Evolutionary conservation across 2,888 invertebrate species (phyloP).

Genomic region (Danaus chrysippus): DNA sequence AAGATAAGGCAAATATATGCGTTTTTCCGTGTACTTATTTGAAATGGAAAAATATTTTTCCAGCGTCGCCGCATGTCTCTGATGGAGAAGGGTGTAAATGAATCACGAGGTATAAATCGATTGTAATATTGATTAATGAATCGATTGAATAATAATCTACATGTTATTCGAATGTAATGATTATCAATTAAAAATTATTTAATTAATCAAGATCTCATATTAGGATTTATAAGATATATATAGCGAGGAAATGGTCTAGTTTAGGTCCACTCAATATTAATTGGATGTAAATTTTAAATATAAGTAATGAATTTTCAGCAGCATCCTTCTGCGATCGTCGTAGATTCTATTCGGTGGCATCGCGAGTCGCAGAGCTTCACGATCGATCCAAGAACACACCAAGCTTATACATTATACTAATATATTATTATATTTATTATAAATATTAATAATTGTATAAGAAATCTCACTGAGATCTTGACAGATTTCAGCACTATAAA

Average conservation of each 20-base stretch:
- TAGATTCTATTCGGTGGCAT: constrained; percentile 52
- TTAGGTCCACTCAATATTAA: constrained; percentile 6
- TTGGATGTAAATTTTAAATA: constrained; percentile 7
- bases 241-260: neutral
- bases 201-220: too few relatives aligned
- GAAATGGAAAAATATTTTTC: constrained; percentile 77
- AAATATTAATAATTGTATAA: neutral
- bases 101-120: constrained; percentile 20
- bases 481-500: constrained; percentile 3
- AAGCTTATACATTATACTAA: constrained; percentile 22
- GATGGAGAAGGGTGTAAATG: constrained; percentile 26
- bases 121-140: constrained; percentile 6
- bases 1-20: constrained; percentile 74
- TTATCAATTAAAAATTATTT: too few relatives aligned
- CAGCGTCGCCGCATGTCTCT: constrained; percentile 52
- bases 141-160: too few relatives aligned
- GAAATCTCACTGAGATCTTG: constrained; percentile 6
- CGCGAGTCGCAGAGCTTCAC: constrained; percentile 30
- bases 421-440: constrained; percentile 18
- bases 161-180: too few relatives aligned
- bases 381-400: constrained; percentile 35
- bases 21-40: constrained; percentile 69
- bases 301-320: constrained; percentile 38
- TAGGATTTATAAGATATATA: too few relatives aligned
- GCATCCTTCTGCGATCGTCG: constrained; percentile 35